These are phyloP conservation scores for Turritopsis rubra DNA, from an alignment of 30 jellyfish, hydroid and myxozoan genomes.

Conservation along the genomic window DNA sequence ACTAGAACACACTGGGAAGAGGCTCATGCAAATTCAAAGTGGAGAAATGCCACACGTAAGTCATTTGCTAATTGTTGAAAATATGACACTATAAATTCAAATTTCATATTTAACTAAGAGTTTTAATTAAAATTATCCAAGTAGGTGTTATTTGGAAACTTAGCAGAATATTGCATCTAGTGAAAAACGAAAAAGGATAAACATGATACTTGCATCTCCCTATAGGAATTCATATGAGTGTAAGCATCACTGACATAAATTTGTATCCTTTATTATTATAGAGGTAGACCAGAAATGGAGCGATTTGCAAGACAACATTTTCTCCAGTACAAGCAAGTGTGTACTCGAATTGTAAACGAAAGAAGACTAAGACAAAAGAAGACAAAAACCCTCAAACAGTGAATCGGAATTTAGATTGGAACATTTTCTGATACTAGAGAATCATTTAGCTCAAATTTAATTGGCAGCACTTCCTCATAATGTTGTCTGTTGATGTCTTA, in stretches of 20 bases:
- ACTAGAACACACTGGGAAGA: conserved; percentile 17
- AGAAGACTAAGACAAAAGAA: background rate
- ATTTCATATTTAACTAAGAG: background rate
- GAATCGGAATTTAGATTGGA: too few species aligned
- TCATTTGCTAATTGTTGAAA: background rate
- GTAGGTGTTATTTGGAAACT: background rate
- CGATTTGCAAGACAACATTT: background rate
- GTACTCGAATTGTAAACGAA: conserved; percentile 1
- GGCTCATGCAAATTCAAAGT: conserved; percentile 17
- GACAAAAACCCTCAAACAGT: background rate
- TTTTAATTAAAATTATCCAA: background rate
- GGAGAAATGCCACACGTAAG: background rate
- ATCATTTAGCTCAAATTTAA: too few species aligned
- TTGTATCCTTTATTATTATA: background rate
- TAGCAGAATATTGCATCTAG: background rate
- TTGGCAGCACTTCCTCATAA: too few species aligned
- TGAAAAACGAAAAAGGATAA: background rate
- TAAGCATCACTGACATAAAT: background rate
- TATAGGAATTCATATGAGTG: background rate
- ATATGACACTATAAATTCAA: too few species aligned
- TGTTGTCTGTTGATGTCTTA: too few species aligned
- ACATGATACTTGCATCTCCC: background rate
- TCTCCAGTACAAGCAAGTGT: conserved; percentile 4
- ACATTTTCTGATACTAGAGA: too few species aligned
- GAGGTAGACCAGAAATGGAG: conserved; percentile 7